phyloP scores from a whole-genome alignment of 2,797 vertebrate genomes.

The Esox lucius region DNA sequence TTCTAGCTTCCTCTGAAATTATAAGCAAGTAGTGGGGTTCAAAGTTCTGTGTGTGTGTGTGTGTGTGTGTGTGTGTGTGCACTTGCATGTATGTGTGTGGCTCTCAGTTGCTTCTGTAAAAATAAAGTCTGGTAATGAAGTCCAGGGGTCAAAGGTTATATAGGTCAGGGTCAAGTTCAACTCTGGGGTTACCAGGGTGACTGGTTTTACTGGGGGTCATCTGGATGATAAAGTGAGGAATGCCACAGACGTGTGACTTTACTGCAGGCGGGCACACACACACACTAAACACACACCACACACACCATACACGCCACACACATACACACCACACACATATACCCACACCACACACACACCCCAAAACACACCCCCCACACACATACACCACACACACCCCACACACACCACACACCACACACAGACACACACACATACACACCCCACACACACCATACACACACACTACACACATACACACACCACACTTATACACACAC shows the following conservation, averaged over 20 bases:
- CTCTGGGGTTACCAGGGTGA: conserved; percentile 58
- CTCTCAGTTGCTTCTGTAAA: conserved; percentile 47
- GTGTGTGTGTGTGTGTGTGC: conserved; percentile 25
- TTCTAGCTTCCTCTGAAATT: background rate
- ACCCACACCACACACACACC: too few relatives aligned
- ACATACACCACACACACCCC: too few relatives aligned
- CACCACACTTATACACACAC: too few relatives aligned
- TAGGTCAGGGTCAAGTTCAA: conserved; percentile 68
- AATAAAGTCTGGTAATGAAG: conserved; percentile 62
- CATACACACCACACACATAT: too few relatives aligned
- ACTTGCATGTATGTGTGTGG: conserved; percentile 19
- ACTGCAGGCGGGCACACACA: conserved; percentile 29
- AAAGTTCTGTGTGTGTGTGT: background rate
- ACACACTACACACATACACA: too few relatives aligned
- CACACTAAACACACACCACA: conserved; percentile 8
- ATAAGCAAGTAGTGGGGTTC: background rate
- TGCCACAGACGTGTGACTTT: conserved; percentile 53
- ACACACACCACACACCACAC: too few relatives aligned
- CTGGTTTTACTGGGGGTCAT: conserved; percentile 55
- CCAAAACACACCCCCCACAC: too few relatives aligned
- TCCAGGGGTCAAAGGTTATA: conserved; percentile 50
- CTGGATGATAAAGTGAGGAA: conserved; percentile 58
- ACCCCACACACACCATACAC: too few relatives aligned
- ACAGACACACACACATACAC: too few relatives aligned
- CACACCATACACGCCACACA: too few relatives aligned